These are phyloP conservation scores for Botrylloides violaceus DNA, from an alignment of 23 tunicate species.

Conservation along the genomic window DNA sequence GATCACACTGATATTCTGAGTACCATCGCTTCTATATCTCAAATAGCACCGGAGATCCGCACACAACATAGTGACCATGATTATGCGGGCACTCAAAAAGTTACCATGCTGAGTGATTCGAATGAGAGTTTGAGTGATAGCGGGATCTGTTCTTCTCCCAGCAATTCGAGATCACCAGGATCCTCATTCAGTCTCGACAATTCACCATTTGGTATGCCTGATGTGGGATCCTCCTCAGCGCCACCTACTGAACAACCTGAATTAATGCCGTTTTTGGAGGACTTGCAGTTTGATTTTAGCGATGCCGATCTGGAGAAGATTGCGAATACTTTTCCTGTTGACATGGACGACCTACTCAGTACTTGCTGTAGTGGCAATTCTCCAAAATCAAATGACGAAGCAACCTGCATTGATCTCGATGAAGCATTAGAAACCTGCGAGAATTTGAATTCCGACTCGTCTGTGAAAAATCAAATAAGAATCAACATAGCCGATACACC, in stretches of 20 bases:
- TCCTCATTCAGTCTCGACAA: not conserved
- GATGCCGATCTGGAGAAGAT: constrained; percentile 40
- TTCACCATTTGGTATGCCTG: constrained; percentile 6
- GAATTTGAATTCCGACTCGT: not conserved
- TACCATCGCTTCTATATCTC: not conserved
- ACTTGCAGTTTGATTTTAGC: constrained; percentile 52
- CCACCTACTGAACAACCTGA: no score
- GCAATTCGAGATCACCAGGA: constrained; percentile 11
- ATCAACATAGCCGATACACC: not conserved
- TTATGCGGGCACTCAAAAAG: constrained; percentile 24
- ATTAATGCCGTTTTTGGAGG: constrained; percentile 13
- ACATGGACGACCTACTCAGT: constrained; percentile 2
- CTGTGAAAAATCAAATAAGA: not conserved
- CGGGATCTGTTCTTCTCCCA: constrained; percentile 60
- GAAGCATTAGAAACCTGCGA: not conserved
- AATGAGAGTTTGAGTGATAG: constrained; percentile 47
- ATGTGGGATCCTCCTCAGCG: not conserved
- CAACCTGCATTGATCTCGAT: constrained; percentile 9
- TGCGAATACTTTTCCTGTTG: constrained; percentile 7
- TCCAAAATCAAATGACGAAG: not conserved
- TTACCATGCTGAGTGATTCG: constrained; percentile 1
- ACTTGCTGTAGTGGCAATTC: not conserved
- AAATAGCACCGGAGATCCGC: not conserved
- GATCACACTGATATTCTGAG: not conserved
- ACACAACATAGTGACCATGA: constrained; percentile 35